A percentile compares a stretch with the other conserved stretches of the same genome.
Conservation (phyloP, 92 coral and sea anemone genomes). For the Bergia puertoricense region DNA sequence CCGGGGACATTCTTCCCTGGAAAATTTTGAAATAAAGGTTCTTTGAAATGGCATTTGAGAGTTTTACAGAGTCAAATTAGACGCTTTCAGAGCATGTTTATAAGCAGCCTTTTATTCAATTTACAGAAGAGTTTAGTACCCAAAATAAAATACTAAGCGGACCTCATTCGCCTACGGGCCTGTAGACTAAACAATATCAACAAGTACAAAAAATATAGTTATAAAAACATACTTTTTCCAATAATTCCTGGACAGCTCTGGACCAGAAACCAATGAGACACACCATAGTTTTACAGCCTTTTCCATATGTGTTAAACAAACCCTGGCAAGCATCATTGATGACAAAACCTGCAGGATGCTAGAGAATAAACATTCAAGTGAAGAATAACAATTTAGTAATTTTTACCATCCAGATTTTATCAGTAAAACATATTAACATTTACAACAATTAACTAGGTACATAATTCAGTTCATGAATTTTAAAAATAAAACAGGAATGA, state of each 20-base stretch:
- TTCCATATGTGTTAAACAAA: conserved; percentile 75
- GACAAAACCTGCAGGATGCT: conserved; percentile 95
- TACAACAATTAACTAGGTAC: neutral
- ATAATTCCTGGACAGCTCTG: conserved; percentile 61
- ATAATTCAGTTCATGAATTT: neutral
- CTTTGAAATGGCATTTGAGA: too few relatives aligned
- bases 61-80: too few relatives aligned
- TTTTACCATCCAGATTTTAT: neutral
- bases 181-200: neutral
- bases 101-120: too few relatives aligned
- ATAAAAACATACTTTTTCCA: conserved; percentile 63
- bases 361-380: neutral
- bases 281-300: conserved; percentile 85
- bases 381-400: too few relatives aligned
- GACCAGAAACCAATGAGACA: conserved; percentile 96
- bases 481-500: neutral
- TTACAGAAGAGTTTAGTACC: too few relatives aligned
- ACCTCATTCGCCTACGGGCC: too few relatives aligned
- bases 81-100: too few relatives aligned
- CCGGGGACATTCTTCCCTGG: too few relatives aligned
- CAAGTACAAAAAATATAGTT: neutral
- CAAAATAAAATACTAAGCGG: too few relatives aligned
- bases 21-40: too few relatives aligned
- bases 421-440: neutral
- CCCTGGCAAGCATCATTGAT: conserved; percentile 96